Evolutionary conservation across 1,140 invertebrate genomes (phyloP).

Genomic region (Pseudobourletiella spinata): DNA sequence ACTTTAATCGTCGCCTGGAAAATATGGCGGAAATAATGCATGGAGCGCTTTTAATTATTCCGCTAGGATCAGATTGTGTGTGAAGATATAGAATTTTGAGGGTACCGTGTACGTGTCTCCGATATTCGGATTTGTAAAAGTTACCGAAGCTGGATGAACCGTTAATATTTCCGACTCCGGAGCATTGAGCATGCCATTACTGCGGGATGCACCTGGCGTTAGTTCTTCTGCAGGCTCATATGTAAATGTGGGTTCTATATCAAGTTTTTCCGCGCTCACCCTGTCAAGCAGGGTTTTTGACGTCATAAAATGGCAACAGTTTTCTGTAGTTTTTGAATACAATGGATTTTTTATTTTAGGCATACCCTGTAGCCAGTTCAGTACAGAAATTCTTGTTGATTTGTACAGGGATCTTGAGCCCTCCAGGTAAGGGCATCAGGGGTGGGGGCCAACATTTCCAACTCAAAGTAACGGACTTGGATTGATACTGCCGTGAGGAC

Average conservation of each 20-base stretch:
- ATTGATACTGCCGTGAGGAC: background rate
- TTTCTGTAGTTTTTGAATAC: too few species aligned
- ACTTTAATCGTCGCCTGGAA: conserved; percentile 11
- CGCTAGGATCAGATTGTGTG: background rate
- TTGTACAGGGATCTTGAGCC: too few species aligned
- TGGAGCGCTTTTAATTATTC: background rate
- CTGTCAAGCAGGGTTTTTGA: too few species aligned
- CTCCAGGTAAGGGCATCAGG: background rate
- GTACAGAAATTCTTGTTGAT: too few species aligned
- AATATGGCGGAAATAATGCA: background rate
- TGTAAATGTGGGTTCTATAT: too few species aligned
- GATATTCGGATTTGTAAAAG: conserved; percentile 12
- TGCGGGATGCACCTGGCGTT: too few species aligned
- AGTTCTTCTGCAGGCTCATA: too few species aligned
- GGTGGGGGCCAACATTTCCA: conserved; percentile 26
- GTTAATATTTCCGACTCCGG: background rate
- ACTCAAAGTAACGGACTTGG: background rate
- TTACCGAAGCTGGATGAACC: conserved; percentile 6
- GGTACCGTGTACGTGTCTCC: conserved; percentile 14
- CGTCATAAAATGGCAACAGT: too few species aligned
- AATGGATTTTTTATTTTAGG: too few species aligned
- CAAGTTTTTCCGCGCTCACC: too few species aligned
- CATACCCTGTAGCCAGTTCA: too few species aligned
- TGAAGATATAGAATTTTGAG: background rate
- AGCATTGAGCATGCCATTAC: conserved; percentile 14